Conservation (phyloP, 2,888 invertebrate species). For the Chalcosyrphus nemorum region DNA sequence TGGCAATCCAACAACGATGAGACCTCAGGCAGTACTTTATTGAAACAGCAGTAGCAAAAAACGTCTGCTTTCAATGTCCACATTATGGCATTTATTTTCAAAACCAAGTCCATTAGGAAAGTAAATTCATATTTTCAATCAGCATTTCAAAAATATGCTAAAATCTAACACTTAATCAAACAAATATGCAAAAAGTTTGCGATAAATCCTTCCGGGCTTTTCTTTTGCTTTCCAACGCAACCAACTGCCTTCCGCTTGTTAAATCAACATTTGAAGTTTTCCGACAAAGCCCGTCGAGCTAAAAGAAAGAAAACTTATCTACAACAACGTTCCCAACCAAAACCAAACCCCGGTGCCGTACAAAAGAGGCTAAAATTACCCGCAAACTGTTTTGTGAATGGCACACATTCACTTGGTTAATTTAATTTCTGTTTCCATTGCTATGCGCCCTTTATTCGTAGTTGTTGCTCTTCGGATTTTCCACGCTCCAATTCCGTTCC, state of each 20-base stretch:
- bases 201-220: no score
- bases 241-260: not conserved
- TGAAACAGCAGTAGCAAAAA: no score
- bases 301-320: not conserved
- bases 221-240: not conserved
- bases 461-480: slow-evolving; percentile 14
- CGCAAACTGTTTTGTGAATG: slow-evolving; percentile 23
- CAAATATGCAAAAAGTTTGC: not conserved
- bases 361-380: slow-evolving; percentile 27
- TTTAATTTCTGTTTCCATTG: slow-evolving; percentile 20
- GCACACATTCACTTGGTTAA: slow-evolving; percentile 29
- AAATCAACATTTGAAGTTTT: slow-evolving; percentile 21
- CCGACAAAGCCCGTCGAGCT: slow-evolving; percentile 10
- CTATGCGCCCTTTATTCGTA: not conserved
- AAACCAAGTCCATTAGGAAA: no score
- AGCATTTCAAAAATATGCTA: not conserved
- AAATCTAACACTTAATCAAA: not conserved
- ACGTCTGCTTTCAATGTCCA: no score
- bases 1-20: no score
- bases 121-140: not conserved
- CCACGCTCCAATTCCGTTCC: slow-evolving; percentile 20
- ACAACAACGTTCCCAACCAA: not conserved
- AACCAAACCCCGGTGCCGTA: not conserved
- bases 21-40: no score
- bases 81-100: no score